Evolutionary conservation across 2,888 invertebrate genomes (phyloP), one percentile per base, ranked within the genome.

Genomic region (Julus scanicus): DNA sequence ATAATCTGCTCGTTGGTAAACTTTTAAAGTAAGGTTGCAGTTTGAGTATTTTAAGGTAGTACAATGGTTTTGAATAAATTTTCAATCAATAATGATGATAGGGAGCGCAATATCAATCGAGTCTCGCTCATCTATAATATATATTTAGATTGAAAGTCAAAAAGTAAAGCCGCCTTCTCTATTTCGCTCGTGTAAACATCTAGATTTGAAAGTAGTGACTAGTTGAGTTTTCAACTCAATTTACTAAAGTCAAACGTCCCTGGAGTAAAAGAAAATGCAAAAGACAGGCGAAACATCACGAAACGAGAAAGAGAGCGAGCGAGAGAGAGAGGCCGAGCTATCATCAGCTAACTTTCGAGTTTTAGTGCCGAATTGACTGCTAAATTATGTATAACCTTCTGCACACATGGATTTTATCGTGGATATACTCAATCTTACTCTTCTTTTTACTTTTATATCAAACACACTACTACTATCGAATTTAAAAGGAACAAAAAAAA

Each of bases 341-440:
- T 71, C 71, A 71, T 71, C 71, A 71, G 71, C 71, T 71, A 71
- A 71, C 71, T 71, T 71, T 71, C 71, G 8, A 71, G 71, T 71
- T 71, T 71, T 71, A 71, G 71, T n/a, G 71, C 71, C 71, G 20
- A 71, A 71, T 71, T 71, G 71, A 71, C 71, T 71, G 71, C 71
- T 71, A 71, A 71, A 71, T 71, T 71, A 71, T 71, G 71, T 71
- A 71, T 20, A 71, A 71, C 71, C 71, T 71, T 71, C 71, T 29
- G 20, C 71, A 20, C 71, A 29, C 29, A 71, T 71, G 71, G 71
- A 71, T 71, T 71, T 71, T 71, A 71, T 71, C 71, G 63, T 63
- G 71, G 71, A 71, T 20, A 20, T n/a, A 11, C 8, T 9, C 3
- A 71, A 29, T 71, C 71, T 29, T 29, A 29, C 71, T 29, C 71